These are phyloP conservation scores for Elanoides forficatus DNA, from an alignment of 2,113 vertebrate genomes.

Conservation along the genomic window DNA sequence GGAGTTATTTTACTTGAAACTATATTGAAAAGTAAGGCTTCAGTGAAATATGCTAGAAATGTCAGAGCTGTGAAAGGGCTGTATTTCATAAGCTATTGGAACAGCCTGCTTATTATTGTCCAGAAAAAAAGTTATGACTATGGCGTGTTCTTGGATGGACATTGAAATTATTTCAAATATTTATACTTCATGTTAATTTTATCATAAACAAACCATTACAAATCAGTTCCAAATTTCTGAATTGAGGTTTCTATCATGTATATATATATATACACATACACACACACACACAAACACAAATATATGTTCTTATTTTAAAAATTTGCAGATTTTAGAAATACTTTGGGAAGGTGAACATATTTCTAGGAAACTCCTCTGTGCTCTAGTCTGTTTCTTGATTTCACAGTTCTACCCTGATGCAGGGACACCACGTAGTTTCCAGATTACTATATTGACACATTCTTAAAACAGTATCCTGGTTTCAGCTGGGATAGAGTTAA, in stretches of 20 bases:
- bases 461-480: neutral
- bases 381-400: neutral
- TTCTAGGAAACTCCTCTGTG: neutral
- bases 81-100: neutral
- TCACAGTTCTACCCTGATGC: neutral
- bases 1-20: neutral
- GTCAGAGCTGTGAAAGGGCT: neutral
- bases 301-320: neutral
- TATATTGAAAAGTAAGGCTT: neutral
- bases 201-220: neutral
- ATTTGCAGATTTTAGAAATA: neutral
- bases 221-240: neutral
- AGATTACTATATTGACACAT: neutral
- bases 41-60: neutral
- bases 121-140: neutral
- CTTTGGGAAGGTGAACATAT: neutral
- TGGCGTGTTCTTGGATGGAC: neutral
- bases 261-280: no score
- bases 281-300: accelerated
- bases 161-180: neutral
- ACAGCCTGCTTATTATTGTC: neutral
- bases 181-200: neutral
- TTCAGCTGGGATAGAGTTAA: no score
- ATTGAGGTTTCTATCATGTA: neutral
- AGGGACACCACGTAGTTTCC: neutral